These are phyloP conservation scores for Nycticryphes semicollaris DNA, from an alignment of 2,113 vertebrate genomes.

Conservation along the genomic window DNA sequence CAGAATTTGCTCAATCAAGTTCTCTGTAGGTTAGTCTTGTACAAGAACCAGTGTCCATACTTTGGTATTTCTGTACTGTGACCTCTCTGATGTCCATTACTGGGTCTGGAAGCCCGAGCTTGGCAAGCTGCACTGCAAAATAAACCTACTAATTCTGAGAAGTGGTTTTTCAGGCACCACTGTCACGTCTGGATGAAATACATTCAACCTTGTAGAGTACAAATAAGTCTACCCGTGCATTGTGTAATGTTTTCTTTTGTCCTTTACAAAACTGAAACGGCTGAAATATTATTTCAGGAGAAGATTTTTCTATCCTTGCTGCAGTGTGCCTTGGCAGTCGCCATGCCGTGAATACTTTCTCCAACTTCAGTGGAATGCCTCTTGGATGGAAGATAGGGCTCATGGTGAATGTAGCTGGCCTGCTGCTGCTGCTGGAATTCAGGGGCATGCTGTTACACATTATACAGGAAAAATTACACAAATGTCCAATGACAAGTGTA, in stretches of 20 bases:
- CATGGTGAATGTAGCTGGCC: slow-evolving; percentile 13
- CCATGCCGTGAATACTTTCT: not conserved
- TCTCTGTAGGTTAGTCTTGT: not conserved
- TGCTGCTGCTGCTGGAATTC: slow-evolving; percentile 33
- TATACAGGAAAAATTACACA: slow-evolving; percentile 28
- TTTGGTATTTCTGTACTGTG: not conserved
- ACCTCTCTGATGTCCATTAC: not conserved
- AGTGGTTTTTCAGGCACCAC: not conserved
- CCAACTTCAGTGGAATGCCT: slow-evolving; percentile 35
- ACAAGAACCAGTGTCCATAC: not conserved
- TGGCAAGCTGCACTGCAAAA: not conserved
- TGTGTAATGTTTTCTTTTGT: slow-evolving; percentile 1
- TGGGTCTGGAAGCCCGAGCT: not conserved
- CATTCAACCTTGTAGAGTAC: not conserved
- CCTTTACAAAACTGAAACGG: slow-evolving; percentile 2
- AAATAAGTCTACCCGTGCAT: not conserved
- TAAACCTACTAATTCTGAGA: slow-evolving; percentile 15
- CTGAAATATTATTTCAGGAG: slow-evolving; percentile 13
- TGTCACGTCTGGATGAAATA: slow-evolving; percentile 19
- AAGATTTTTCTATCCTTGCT: slow-evolving; percentile 35
- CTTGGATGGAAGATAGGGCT: slow-evolving; percentile 36
- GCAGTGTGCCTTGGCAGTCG: slow-evolving; percentile 50
- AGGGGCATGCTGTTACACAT: not conserved
- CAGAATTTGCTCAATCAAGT: not conserved
- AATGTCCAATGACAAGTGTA: not conserved